These are phyloP conservation scores for Malurus cyaneus DNA, from an alignment of 2,113 vertebrate species.

Conservation along the genomic window DNA sequence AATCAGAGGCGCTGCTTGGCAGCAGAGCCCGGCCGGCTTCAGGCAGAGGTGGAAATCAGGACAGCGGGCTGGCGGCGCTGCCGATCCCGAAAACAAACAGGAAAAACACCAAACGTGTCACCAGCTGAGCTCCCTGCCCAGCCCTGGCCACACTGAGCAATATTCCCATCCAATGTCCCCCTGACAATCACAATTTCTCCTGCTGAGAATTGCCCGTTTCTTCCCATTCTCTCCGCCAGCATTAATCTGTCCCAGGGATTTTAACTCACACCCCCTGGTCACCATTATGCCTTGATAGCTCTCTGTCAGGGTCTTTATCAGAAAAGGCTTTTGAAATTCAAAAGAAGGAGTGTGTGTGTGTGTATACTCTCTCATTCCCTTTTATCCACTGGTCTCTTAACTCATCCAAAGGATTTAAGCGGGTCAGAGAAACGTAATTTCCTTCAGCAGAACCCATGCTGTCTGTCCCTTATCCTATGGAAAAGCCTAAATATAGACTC, in stretches of 20 bases:
- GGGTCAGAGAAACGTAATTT: conserved; percentile 26
- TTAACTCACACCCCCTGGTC: conserved; percentile 43
- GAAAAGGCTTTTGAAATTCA: conserved; percentile 46
- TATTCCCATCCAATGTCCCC: background rate
- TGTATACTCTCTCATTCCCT: conserved; percentile 38
- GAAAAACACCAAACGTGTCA: background rate
- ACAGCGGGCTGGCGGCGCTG: background rate
- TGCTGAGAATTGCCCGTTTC: background rate
- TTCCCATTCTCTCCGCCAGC: conserved; percentile 14
- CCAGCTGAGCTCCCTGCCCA: background rate
- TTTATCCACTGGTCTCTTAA: conserved; percentile 54
- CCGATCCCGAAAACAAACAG: background rate
- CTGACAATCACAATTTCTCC: background rate
- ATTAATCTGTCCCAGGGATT: conserved; percentile 39
- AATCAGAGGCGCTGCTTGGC: background rate
- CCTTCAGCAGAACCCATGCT: conserved; percentile 10
- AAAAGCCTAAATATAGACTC: conserved; percentile 59
- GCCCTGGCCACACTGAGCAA: background rate
- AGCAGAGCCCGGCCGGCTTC: background rate
- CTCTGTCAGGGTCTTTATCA: conserved; percentile 36
- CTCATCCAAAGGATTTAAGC: conserved; percentile 57
- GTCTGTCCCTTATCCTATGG: conserved; percentile 44
- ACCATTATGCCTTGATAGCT: conserved; percentile 17
- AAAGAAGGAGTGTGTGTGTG: conserved; percentile 4
- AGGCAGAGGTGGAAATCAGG: background rate